Base-by-base conservation (phyloP, 2,888 invertebrate genomes). In the Thymelicus lineola region DNA sequence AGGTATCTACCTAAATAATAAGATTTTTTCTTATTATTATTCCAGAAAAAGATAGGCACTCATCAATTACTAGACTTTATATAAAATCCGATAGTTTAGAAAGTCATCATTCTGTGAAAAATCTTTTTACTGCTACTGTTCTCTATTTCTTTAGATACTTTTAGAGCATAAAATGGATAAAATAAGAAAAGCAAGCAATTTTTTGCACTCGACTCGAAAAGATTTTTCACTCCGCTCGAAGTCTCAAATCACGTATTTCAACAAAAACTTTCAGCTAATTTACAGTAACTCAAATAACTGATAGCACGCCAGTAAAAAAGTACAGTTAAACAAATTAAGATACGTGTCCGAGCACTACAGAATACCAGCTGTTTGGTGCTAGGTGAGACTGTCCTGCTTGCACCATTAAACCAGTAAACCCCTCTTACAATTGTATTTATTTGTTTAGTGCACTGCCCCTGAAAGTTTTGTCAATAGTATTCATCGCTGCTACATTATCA, bases 241-340 rank as follows among this genome's bases (percentile, higher is more conserved):
- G 20, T 46, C 12, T 20, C 17, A 50, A 36, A 58, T 69, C 69
- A 69, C 69, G 69, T 69, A 69, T 42, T 59, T 50, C 28, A 12
- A 63, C n/a, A 69, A 69, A 69, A 69, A 69, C 63, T 63, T 57
- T 58, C 58, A 59, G 63, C 58, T 15, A 63, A 58, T 69, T 63
- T 63, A 57, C 46, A 42, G 58, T 48, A 50, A 63, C 48, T 63
- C 17, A 59, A 67, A 65, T 66, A 61, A 66, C 66, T 63, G 57
- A 53, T 46, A 66, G 36, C 38, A 61, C 38, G 64, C 53, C 68
- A 60, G 53, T 72, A 45, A 55, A 53, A 55, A 55, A 68, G 67
- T 67, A 73, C 71, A 71, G 71, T 71, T 72, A 72, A 71, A 70
- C 70, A 70, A 72, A 68, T 71, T 73, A 73, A 67, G 68, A 62